Conservation (phyloP, 2,113 vertebrate genomes). For the Dicentrarchus labrax region DNA sequence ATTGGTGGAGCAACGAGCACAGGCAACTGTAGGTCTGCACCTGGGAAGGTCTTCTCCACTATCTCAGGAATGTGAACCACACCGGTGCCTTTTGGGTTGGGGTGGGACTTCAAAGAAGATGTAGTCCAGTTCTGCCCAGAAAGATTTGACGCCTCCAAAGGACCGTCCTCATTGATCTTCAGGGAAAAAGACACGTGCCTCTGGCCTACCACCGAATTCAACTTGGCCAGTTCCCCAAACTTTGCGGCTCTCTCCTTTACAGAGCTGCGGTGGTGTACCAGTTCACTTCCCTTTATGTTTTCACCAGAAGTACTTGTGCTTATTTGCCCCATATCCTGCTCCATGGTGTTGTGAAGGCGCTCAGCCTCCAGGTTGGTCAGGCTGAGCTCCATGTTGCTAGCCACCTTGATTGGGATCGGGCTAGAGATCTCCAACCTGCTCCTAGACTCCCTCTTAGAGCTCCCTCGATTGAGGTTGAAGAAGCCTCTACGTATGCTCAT, state of each 20-base stretch:
- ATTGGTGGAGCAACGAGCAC: slow-evolving; percentile 83
- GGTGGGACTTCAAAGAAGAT: slow-evolving; percentile 84
- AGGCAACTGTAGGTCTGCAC: slow-evolving; percentile 88
- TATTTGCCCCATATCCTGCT: slow-evolving; percentile 85
- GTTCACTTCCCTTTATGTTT: slow-evolving; percentile 75
- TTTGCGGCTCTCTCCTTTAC: slow-evolving; percentile 92
- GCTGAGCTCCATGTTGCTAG: slow-evolving; percentile 89
- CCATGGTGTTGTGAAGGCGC: slow-evolving; percentile 78
- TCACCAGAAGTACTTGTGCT: slow-evolving; percentile 87
- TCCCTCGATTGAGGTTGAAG: slow-evolving; percentile 92
- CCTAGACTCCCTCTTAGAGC: slow-evolving; percentile 90
- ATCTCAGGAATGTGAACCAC: slow-evolving; percentile 85
- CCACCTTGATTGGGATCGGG: slow-evolving; percentile 96
- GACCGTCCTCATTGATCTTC: slow-evolving; percentile 87
- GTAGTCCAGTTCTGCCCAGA: slow-evolving; percentile 84
- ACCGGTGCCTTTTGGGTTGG: slow-evolving; percentile 60
- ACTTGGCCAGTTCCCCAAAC: slow-evolving; percentile 90
- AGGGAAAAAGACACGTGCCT: slow-evolving; percentile 90
- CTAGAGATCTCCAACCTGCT: slow-evolving; percentile 93
- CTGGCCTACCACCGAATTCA: slow-evolving; percentile 86
- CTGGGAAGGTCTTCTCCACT: slow-evolving; percentile 87
- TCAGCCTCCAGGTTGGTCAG: slow-evolving; percentile 88
- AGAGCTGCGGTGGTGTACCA: slow-evolving; percentile 84
- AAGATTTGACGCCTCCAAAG: slow-evolving; percentile 84
- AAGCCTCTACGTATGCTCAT: slow-evolving; percentile 94